phyloP scores from a whole-genome alignment of 1,140 invertebrate genomes.

The Dendroctonus valens region DNA sequence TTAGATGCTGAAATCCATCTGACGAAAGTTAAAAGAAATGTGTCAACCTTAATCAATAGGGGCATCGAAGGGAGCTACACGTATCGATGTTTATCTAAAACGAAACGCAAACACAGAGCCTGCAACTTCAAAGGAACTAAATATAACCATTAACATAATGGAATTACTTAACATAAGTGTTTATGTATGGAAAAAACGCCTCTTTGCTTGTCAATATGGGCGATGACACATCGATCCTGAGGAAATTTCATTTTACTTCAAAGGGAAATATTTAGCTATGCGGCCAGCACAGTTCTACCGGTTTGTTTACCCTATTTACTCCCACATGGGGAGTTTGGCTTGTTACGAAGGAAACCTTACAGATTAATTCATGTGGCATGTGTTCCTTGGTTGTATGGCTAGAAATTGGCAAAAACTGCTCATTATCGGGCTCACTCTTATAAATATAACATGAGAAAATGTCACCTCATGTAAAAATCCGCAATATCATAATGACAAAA shows the following conservation, averaged over 20 bases:
- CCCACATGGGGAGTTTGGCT: too few relatives aligned
- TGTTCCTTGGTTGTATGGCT: too few relatives aligned
- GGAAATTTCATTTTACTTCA: neutral
- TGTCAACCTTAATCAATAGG: conserved; percentile 26
- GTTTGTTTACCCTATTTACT: too few relatives aligned
- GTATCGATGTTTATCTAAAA: conserved; percentile 26
- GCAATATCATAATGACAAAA: too few relatives aligned
- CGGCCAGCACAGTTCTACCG: too few relatives aligned
- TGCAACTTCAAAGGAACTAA: conserved; percentile 24
- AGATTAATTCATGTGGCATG: too few relatives aligned
- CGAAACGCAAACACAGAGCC: conserved; percentile 16
- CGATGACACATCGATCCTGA: neutral
- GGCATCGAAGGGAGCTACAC: conserved; percentile 15
- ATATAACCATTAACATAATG: conserved; percentile 28
- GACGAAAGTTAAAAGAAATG: conserved; percentile 18
- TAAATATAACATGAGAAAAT: too few relatives aligned
- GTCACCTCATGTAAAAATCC: too few relatives aligned
- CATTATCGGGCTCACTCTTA: too few relatives aligned
- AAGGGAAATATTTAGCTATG: too few relatives aligned
- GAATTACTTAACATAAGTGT: conserved; percentile 21
- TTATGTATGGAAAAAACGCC: conserved; percentile 13
- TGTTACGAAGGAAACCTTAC: too few relatives aligned
- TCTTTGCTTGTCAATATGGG: conserved; percentile 1
- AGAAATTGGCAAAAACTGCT: too few relatives aligned
- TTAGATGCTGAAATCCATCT: conserved; percentile 14